Evolutionary conservation across 2,113 vertebrate genomes (phyloP).

Genomic region (Mugil cephalus): DNA sequence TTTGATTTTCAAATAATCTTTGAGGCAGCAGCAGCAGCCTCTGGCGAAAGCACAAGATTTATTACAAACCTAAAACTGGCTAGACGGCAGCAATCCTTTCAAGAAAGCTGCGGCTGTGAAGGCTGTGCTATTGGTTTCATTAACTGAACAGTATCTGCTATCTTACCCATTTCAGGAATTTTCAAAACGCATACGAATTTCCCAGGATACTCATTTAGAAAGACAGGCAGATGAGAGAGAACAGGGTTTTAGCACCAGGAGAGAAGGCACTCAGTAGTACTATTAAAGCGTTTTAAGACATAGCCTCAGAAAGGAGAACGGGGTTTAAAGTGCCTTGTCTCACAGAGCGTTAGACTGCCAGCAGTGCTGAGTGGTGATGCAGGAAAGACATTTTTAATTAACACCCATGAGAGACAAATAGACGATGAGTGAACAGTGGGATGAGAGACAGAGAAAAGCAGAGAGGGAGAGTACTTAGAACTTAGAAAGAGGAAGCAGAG

Average conservation of each 20-base stretch:
- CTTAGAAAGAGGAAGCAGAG: constrained; percentile 15
- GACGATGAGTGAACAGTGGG: constrained; percentile 62
- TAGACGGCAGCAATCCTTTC: constrained; percentile 2
- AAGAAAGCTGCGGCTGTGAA: constrained; percentile 27
- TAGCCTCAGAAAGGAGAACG: constrained; percentile 52
- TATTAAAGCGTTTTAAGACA: constrained; percentile 72
- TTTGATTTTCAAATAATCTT: constrained; percentile 62
- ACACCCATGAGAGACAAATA: constrained; percentile 78
- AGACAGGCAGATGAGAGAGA: constrained; percentile 69
- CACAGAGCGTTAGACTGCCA: constrained; percentile 56
- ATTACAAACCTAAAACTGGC: constrained; percentile 28
- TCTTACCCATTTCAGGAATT: constrained; percentile 31
- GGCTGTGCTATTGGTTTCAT: constrained; percentile 50
- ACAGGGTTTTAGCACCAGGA: constrained; percentile 63
- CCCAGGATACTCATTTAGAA: constrained; percentile 67
- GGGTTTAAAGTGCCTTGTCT: constrained; percentile 65
- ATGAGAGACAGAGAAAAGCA: constrained; percentile 52
- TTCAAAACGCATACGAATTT: constrained; percentile 46
- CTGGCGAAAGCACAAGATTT: constrained; percentile 41
- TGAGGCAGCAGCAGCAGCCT: constrained; percentile 32
- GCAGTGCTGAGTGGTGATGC: constrained; percentile 66
- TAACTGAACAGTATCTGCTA: constrained; percentile 49
- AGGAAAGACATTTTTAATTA: constrained; percentile 82
- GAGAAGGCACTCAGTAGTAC: constrained; percentile 62
- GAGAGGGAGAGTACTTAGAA: constrained; percentile 32